phyloP scores from a whole-genome alignment of 1,140 invertebrate species.

The Drosophila varians region DNA sequence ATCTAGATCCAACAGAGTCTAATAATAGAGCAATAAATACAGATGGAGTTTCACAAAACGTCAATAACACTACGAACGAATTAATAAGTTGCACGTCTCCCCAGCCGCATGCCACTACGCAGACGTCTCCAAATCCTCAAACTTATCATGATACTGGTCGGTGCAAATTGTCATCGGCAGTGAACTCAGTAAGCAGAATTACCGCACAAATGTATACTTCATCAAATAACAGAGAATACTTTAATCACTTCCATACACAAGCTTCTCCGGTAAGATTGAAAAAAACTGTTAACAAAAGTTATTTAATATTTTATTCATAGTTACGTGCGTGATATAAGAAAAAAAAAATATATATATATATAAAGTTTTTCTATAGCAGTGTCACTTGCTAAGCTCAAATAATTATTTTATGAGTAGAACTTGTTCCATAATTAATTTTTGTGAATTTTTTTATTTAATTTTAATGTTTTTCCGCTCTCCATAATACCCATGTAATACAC shows the following conservation, averaged over 20 bases:
- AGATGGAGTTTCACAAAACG: conserved; percentile 20
- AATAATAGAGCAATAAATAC: conserved; percentile 43
- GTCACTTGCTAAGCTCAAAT: too few species aligned
- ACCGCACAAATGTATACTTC: conserved; percentile 69
- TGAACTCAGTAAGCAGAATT: conserved; percentile 55
- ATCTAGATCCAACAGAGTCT: conserved; percentile 29
- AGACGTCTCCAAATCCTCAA: conserved; percentile 37
- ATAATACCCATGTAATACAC: too few species aligned
- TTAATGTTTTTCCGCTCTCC: too few species aligned
- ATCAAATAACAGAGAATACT: conserved; percentile 85
- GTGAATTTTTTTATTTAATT: too few species aligned
- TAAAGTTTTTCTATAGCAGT: too few species aligned
- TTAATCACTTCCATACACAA: conserved; percentile 95
- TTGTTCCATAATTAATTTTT: too few species aligned
- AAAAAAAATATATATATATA: too few species aligned
- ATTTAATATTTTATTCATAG: too few species aligned
- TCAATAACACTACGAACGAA: conserved; percentile 23
- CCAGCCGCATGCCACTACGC: conserved; percentile 13
- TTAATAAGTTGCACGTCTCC: conserved; percentile 31
- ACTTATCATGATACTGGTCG: conserved; percentile 33
- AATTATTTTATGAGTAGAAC: too few species aligned
- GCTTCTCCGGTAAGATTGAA: conserved; percentile 90
- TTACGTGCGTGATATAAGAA: too few species aligned
- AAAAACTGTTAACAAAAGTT: too few species aligned
- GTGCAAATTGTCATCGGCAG: conserved; percentile 50